These are phyloP conservation scores for Ctenicera cuprea DNA, from an alignment of 2,888 invertebrate genomes.

Conservation along the genomic window DNA sequence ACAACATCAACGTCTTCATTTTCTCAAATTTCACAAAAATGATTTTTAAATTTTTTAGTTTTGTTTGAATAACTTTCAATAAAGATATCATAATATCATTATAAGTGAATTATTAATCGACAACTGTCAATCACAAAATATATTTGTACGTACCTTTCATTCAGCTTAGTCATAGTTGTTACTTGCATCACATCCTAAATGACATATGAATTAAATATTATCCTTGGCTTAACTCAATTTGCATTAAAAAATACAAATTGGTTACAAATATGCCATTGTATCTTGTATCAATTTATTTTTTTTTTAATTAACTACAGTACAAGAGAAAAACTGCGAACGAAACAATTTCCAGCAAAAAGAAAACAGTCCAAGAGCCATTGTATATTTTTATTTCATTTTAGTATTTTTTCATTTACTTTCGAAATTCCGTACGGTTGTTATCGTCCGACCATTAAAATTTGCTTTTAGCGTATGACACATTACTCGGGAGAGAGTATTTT, in stretches of 20 bases:
- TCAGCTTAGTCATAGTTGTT: constrained; percentile 14
- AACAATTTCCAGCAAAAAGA: too few relatives aligned
- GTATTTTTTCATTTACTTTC: constrained; percentile 22
- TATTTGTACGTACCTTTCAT: too few relatives aligned
- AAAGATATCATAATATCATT: constrained; percentile 1
- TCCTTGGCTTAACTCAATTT: not conserved
- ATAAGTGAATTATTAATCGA: constrained; percentile 16
- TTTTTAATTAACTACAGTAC: too few relatives aligned
- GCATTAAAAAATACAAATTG: not conserved
- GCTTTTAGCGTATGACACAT: constrained; percentile 33
- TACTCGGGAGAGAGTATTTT: constrained; percentile 31
- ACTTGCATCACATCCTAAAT: not conserved
- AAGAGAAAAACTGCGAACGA: too few relatives aligned
- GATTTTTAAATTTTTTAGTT: not conserved
- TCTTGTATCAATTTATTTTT: too few relatives aligned
- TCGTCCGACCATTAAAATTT: constrained; percentile 23
- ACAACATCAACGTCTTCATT: too few relatives aligned
- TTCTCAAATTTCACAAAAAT: too few relatives aligned
- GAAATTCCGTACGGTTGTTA: constrained; percentile 20
- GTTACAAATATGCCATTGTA: not conserved
- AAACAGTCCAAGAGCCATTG: not conserved
- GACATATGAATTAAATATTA: constrained; percentile 6
- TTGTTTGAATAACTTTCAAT: not conserved
- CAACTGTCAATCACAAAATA: not conserved
- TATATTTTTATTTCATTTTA: not conserved